Evolutionary conservation across 2,888 invertebrate genomes (phyloP), one percentile per base, ranked within the genome.

Genomic region (Cephus rjabovi): DNA sequence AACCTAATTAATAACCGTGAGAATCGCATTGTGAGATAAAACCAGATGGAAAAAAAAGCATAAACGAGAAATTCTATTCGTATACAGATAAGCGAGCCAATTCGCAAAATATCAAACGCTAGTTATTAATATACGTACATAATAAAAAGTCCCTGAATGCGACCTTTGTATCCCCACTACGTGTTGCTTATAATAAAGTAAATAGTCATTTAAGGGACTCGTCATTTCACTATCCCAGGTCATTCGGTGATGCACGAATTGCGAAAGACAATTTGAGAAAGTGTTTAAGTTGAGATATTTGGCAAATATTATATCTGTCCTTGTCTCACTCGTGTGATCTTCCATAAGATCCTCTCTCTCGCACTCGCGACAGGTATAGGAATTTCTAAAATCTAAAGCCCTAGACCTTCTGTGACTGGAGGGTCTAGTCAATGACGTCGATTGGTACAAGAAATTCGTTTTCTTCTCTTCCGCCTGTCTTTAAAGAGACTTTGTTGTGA

Each of bases 111-210:
- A 23, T 56, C 9, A 23, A 56, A 56, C 3, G 56, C 56, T 56
- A 56, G 56, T 56, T 56, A 23, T 56, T 56, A 56, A 56, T 56
- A 56, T 56, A 23, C 56, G 6, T 56, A 56, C 56, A 2, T 23
- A 56, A 56, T 56, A 56, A 56, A 56, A 23, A 56, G 23, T 56
- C 56, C 56, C 56, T 1, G 56, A 23, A 56, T 56, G 9, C 31
- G 71, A 82, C 84, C 84, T 88, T 84, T 89, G 87, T 89, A 88
- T 88, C 85, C 84, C 87, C 89, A 87, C 90, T 89, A 89, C 87
- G 89, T 90, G 89, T 90, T 89, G 89, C 90, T 91, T 91, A 88
- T 81, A 88, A 87, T 87, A 88, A 88, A 87, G 33, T 71, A 71
- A 73, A 69, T 71, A 73, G 81, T 84, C 81, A 74, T 71, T 71